Evolutionary conservation across 2,888 invertebrate genomes (phyloP).

Genomic region (Osmoderma eremita): DNA sequence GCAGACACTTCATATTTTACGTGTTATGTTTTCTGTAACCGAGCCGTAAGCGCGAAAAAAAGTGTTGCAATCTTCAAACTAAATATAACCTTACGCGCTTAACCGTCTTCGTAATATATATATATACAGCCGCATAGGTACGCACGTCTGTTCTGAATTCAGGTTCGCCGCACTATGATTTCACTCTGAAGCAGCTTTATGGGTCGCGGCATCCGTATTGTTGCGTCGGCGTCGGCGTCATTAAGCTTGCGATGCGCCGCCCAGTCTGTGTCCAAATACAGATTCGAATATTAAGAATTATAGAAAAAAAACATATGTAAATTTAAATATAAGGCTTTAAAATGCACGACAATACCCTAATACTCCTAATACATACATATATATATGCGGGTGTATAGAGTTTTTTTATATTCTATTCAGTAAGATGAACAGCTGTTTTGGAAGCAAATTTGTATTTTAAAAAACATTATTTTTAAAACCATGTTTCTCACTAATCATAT

Average conservation of each 20-base stretch:
- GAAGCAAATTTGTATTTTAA: no score
- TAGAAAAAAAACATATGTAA: constrained; percentile 2
- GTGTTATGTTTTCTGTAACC: background rate
- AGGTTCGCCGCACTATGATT: constrained; percentile 64
- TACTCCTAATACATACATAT: no score
- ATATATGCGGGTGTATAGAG: no score
- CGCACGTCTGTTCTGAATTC: constrained; percentile 55
- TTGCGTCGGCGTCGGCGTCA: constrained; percentile 62
- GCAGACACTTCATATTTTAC: constrained; percentile 9
- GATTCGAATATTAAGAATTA: background rate
- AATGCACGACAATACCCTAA: no score
- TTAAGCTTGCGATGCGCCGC: constrained; percentile 58
- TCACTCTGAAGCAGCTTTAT: constrained; percentile 62
- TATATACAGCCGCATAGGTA: constrained; percentile 7
- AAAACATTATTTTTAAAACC: no score
- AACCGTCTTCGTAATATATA: constrained; percentile 41
- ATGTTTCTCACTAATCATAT: no score
- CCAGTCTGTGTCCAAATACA: constrained; percentile 41
- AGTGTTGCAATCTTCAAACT: constrained; percentile 37
- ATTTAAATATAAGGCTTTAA: no score
- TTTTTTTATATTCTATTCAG: no score
- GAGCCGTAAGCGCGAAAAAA: constrained; percentile 1
- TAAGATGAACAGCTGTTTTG: no score
- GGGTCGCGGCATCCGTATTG: constrained; percentile 62
- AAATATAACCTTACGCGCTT: constrained; percentile 48